A percentile compares a stretch with the other conserved stretches of the same genome.
Evolutionary conservation across 2,797 vertebrate genomes (phyloP).

Genomic region (Rhabdophis nuchalis): DNA sequence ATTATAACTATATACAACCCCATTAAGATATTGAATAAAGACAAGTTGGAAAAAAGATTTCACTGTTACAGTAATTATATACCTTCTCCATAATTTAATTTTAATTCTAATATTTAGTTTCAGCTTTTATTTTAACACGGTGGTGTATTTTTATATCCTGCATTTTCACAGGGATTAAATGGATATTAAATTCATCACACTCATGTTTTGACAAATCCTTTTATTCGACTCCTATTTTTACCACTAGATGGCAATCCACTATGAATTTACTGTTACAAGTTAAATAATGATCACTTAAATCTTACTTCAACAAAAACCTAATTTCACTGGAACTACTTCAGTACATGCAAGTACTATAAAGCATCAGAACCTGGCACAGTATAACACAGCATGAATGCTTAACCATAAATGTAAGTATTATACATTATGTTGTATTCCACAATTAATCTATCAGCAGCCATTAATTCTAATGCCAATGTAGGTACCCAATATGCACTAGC

Average conservation of each 20-base stretch:
- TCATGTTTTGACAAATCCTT: neutral
- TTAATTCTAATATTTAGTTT: neutral
- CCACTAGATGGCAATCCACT: conserved; percentile 67
- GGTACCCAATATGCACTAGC: neutral
- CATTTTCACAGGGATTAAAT: neutral
- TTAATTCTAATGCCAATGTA: neutral
- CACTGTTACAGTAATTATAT: neutral
- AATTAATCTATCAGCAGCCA: neutral
- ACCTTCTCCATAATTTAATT: neutral
- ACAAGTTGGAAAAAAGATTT: neutral
- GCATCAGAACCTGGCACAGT: neutral
- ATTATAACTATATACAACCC: neutral
- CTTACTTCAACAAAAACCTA: neutral
- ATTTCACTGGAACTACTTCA: neutral
- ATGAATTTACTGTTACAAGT: conserved; percentile 24
- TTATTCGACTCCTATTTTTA: conserved; percentile 27
- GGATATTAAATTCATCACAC: neutral
- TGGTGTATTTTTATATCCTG: fast-evolving
- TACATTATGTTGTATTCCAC: neutral
- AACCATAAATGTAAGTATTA: neutral
- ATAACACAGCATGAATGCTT: neutral
- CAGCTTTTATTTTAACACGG: neutral
- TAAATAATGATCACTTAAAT: neutral
- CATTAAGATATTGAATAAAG: neutral
- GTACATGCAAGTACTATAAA: neutral